Percentiles rank a stretch among this genome's conserved stretches.
Conservation (phyloP, 2,113 vertebrate species). For the Gavialis gangeticus region DNA sequence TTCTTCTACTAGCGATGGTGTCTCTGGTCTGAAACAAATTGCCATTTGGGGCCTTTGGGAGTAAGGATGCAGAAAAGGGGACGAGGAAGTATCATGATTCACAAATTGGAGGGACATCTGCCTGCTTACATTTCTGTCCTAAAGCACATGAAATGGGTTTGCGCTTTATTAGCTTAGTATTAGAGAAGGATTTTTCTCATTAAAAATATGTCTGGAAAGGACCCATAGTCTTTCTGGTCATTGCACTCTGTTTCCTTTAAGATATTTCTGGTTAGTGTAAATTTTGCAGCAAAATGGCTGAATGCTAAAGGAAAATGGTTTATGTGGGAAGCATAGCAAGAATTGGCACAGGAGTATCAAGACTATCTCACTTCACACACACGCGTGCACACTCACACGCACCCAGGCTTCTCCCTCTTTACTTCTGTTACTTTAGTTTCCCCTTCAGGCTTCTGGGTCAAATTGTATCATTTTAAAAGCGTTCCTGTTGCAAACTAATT, state of each 20-base stretch:
- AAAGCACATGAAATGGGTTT: neutral
- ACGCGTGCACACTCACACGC: no score
- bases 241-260: accelerated
- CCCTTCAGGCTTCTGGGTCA: neutral
- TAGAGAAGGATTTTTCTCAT: neutral
- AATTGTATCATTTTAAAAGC: neutral
- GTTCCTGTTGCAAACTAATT: neutral
- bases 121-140: neutral
- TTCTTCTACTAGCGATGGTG: neutral
- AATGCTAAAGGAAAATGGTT: neutral
- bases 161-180: neutral
- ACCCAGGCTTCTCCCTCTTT: neutral
- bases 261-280: neutral
- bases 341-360: neutral
- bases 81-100: neutral
- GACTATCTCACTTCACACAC: no score
- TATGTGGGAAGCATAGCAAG: neutral
- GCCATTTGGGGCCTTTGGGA: neutral
- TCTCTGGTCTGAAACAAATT: neutral
- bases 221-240: no score
- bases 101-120: neutral
- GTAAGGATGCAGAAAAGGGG: neutral
- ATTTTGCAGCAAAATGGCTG: neutral
- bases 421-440: neutral
- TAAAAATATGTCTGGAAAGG: no score